These are phyloP conservation scores for Lepidocolaptes lacrymiger DNA, from an alignment of 2,797 vertebrate species.

Conservation along the genomic window DNA sequence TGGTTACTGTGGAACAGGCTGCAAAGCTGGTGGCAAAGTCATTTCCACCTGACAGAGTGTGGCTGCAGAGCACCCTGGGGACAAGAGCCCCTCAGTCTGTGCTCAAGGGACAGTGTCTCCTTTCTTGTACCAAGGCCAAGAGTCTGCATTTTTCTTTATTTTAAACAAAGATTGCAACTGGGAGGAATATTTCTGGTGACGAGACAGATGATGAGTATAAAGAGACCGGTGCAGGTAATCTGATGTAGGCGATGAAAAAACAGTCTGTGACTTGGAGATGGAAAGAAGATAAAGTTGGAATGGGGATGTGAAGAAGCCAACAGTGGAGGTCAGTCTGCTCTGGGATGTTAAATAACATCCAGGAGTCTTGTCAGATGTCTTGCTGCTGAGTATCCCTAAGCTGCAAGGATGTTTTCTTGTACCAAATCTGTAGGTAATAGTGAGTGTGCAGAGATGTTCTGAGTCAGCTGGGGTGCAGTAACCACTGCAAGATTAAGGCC, in stretches of 20 bases:
- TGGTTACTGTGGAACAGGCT: background rate
- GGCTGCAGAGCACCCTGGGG: background rate
- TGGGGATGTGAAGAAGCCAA: background rate
- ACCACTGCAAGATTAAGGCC: background rate
- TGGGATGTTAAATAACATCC: background rate
- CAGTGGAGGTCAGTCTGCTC: background rate
- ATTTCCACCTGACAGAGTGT: background rate
- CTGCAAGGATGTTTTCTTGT: background rate
- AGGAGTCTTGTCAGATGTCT: background rate
- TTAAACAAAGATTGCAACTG: accelerated
- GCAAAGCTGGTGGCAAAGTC: background rate
- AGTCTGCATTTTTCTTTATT: accelerated
- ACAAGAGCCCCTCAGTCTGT: background rate
- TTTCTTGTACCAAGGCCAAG: background rate
- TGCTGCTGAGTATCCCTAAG: background rate
- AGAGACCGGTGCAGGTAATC: background rate
- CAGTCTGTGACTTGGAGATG: background rate
- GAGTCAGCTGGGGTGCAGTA: background rate
- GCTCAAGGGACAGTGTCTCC: background rate
- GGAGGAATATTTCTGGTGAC: background rate
- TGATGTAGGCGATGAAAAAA: background rate
- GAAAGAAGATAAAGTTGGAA: background rate
- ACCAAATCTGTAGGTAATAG: background rate
- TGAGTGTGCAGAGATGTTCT: background rate
- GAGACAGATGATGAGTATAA: background rate